These are phyloP conservation scores for Stegastes partitus DNA, from an alignment of 2,113 vertebrate genomes.

Conservation along the genomic window DNA sequence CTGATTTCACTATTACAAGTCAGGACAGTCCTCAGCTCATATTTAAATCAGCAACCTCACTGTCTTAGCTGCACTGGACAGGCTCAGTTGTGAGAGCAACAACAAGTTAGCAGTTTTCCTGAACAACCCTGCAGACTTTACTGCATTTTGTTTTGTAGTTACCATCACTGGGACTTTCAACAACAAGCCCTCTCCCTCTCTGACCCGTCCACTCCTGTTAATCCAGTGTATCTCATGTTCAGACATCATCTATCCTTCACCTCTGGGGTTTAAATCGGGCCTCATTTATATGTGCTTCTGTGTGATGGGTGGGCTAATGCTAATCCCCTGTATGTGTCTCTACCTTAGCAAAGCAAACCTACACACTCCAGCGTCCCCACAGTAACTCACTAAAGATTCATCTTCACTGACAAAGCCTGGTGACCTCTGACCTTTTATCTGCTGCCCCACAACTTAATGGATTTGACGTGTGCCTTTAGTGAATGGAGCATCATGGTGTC, in stretches of 20 bases:
- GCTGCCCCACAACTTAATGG: conserved; percentile 1
- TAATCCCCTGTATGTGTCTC: conserved; percentile 18
- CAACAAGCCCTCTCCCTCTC: conserved; percentile 1
- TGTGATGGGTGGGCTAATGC: conserved; percentile 47
- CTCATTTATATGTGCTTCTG: conserved; percentile 32
- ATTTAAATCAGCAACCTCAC: no score
- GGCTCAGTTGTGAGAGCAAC: no score
- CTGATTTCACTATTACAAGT: no score
- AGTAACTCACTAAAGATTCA: conserved; percentile 26
- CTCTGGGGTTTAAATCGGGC: conserved; percentile 49
- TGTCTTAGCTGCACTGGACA: no score
- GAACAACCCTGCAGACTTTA: no score
- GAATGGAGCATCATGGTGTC: background rate
- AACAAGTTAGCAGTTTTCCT: no score
- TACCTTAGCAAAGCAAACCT: conserved; percentile 4
- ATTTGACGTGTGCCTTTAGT: conserved; percentile 16
- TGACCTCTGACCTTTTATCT: conserved; percentile 39
- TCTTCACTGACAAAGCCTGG: conserved; percentile 23
- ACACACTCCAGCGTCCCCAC: conserved; percentile 6
- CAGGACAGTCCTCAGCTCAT: no score
- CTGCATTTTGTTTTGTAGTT: no score
- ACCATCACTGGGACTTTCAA: no score
- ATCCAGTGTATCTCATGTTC: conserved; percentile 44
- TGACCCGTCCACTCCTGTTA: conserved; percentile 37
- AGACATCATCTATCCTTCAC: conserved; percentile 51